Conservation (phyloP, 2,888 invertebrate genomes). For the Polyommatus iphigenia region DNA sequence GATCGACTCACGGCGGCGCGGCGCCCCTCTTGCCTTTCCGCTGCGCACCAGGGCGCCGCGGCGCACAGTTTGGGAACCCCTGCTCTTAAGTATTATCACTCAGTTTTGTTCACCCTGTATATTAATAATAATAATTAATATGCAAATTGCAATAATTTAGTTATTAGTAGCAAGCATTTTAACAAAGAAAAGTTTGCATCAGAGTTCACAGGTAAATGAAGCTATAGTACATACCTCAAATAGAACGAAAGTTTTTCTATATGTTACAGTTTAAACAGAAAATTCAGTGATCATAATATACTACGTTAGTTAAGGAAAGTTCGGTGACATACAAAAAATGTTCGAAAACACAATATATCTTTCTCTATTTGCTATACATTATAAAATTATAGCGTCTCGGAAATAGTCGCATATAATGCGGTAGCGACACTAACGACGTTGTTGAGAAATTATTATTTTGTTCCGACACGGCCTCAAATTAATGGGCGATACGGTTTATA, state of each 20-base stretch:
- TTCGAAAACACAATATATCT: constrained; percentile 1
- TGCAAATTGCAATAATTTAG: too few species aligned
- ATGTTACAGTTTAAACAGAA: neutral
- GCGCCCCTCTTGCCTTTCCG: too few species aligned
- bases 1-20: too few species aligned
- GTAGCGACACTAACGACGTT: constrained; percentile 2
- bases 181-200: too few species aligned
- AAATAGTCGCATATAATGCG: neutral
- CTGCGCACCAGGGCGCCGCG: too few species aligned
- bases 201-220: too few species aligned
- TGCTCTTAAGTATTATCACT: too few species aligned
- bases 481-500: constrained; percentile 1
- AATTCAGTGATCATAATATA: neutral
- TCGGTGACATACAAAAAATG: constrained; percentile 6
- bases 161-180: too few species aligned
- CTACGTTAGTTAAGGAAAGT: neutral
- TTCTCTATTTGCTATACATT: neutral
- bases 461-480: neutral
- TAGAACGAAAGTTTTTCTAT: neutral
- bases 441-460: neutral
- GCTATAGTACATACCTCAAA: too few species aligned
- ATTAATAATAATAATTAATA: too few species aligned
- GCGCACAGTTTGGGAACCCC: too few species aligned
- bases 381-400: neutral
- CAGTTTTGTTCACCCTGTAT: too few species aligned